A percentile compares a stretch with the other conserved stretches of the same genome.
These are phyloP conservation scores for Macaria notata DNA, from an alignment of 2,888 invertebrate genomes.

Conservation along the genomic window DNA sequence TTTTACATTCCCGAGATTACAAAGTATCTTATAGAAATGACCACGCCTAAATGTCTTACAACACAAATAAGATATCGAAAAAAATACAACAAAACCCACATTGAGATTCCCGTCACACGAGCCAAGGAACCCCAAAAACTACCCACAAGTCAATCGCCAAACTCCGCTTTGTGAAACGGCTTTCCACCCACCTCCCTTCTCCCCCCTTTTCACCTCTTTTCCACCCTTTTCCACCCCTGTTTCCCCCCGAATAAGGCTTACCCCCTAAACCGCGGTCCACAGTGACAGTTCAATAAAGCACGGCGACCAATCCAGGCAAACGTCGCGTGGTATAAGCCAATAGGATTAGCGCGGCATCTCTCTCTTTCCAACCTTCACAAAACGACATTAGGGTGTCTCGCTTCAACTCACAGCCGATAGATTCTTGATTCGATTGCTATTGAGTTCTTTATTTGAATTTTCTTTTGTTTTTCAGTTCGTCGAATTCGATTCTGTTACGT, in stretches of 20 bases:
- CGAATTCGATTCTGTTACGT: conserved; percentile 41
- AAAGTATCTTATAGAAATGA: no score
- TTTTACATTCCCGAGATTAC: no score
- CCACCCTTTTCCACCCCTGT: conserved; percentile 53
- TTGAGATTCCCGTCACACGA: conserved; percentile 33
- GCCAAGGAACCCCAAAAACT: conserved; percentile 75
- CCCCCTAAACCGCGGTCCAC: conserved; percentile 78
- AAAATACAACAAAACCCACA: conserved; percentile 19
- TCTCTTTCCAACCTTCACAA: conserved; percentile 46
- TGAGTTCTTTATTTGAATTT: conserved; percentile 76
- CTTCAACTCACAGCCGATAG: conserved; percentile 62
- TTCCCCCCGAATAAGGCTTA: conserved; percentile 73
- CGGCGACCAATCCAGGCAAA: conserved; percentile 80
- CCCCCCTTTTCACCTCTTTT: conserved; percentile 54
- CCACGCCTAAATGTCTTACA: neutral
- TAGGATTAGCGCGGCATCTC: conserved; percentile 74
- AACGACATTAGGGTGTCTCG: conserved; percentile 45
- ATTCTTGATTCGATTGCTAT: conserved; percentile 80
- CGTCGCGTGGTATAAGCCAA: conserved; percentile 81
- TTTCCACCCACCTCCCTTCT: conserved; percentile 49
- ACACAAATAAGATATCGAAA: neutral
- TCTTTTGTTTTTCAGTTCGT: conserved; percentile 70
- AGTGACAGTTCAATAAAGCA: conserved; percentile 82
- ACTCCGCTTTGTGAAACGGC: conserved; percentile 71
- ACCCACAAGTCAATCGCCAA: conserved; percentile 82